These are phyloP conservation scores for Antechinus stuartii DNA, from an alignment of 2,113 vertebrate species.

Conservation along the genomic window DNA sequence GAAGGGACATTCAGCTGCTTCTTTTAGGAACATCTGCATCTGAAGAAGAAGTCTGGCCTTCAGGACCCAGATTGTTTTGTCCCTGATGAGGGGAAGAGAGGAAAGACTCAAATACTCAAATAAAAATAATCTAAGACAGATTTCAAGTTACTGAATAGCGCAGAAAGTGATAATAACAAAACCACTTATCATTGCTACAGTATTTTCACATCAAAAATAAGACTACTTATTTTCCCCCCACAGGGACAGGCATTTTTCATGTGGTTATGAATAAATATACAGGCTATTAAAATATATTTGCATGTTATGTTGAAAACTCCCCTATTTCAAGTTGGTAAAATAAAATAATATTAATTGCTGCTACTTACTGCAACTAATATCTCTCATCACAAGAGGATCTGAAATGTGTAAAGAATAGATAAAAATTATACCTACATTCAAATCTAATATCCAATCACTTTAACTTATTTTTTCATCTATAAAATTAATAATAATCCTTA, in stretches of 20 bases:
- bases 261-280: slow-evolving; percentile 60
- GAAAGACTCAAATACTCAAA: slow-evolving; percentile 58
- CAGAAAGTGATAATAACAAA: slow-evolving; percentile 61
- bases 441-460: not conserved
- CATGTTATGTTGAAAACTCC: slow-evolving; percentile 53
- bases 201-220: slow-evolving; percentile 57
- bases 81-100: slow-evolving; percentile 35
- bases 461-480: not conserved
- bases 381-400: slow-evolving; percentile 13
- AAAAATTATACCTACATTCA: not conserved
- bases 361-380: slow-evolving; percentile 24
- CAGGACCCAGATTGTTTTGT: slow-evolving; percentile 36
- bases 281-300: slow-evolving; percentile 72
- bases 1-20: slow-evolving; percentile 4
- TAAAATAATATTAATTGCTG: slow-evolving; percentile 61
- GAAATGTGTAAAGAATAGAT: not conserved
- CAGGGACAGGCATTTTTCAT: slow-evolving; percentile 61
- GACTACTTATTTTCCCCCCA: slow-evolving; percentile 65
- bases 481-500: not conserved
- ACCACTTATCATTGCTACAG: slow-evolving; percentile 55
- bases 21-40: slow-evolving; percentile 62
- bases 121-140: slow-evolving; percentile 73
- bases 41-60: slow-evolving; percentile 53
- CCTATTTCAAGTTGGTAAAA: slow-evolving; percentile 54
- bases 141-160: slow-evolving; percentile 68